These are phyloP conservation scores for Torymus texanus DNA, from an alignment of 2,888 invertebrate species.

Conservation along the genomic window DNA sequence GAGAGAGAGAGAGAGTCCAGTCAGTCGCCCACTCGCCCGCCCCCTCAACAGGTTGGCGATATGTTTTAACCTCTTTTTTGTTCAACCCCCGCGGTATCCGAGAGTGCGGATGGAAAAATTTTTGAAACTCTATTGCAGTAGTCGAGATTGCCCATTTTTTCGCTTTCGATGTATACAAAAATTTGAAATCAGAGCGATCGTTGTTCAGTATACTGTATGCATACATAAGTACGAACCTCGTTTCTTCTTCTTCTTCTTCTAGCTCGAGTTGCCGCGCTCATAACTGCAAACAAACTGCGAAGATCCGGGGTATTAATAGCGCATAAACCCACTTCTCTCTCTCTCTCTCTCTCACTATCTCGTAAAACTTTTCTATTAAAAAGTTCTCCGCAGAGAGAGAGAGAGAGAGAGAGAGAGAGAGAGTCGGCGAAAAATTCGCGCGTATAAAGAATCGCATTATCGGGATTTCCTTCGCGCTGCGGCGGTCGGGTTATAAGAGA, in stretches of 20 bases:
- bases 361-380: too few relatives aligned
- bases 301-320: background rate
- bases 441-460: background rate
- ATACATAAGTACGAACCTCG: too few relatives aligned
- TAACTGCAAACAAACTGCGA: background rate
- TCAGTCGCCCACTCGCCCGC: background rate
- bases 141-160: too few relatives aligned
- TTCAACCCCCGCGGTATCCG: background rate
- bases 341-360: too few relatives aligned
- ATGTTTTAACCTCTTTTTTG: slow-evolving; percentile 11
- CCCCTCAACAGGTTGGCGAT: slow-evolving; percentile 50
- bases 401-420: background rate
- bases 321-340: background rate
- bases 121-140: too few relatives aligned
- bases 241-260: background rate
- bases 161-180: too few relatives aligned
- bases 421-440: background rate
- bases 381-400: too few relatives aligned
- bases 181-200: too few relatives aligned
- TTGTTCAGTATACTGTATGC: too few relatives aligned
- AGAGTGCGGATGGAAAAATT: too few relatives aligned
- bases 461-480: background rate
- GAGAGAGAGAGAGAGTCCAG: background rate
- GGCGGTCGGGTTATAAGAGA: too few relatives aligned
- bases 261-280: too few relatives aligned